Conservation (phyloP, 2,888 invertebrate genomes). For the Clusia tigrina region DNA sequence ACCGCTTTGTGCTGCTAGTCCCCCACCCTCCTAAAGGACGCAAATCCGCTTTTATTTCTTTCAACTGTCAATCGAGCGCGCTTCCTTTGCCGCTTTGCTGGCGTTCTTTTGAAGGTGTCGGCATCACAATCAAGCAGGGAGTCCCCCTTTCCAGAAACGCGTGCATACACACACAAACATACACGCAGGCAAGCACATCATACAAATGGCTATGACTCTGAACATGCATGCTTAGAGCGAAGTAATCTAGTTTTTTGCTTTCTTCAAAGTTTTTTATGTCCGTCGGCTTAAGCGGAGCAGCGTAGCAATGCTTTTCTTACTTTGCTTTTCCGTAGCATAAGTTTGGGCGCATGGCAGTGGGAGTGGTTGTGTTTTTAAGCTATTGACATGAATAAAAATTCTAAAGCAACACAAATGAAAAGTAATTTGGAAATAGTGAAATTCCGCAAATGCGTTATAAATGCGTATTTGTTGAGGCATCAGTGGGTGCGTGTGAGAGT, state of each 20-base stretch:
- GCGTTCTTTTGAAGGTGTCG: conserved; percentile 43
- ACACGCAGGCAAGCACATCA: too few species aligned
- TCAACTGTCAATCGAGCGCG: conserved; percentile 54
- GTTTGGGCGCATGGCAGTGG: background rate
- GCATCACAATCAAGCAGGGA: conserved; percentile 49
- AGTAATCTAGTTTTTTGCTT: too few species aligned
- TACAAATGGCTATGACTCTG: too few species aligned
- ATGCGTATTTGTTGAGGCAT: conserved; percentile 7
- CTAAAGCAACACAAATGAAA: conserved; percentile 23
- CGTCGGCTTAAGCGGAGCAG: background rate
- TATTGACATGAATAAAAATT: conserved; percentile 6
- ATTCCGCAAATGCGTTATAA: conserved; percentile 20
- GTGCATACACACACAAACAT: background rate
- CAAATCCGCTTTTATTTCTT: conserved; percentile 59
- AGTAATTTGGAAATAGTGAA: conserved; percentile 28
- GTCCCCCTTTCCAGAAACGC: too few species aligned
- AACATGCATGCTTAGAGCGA: too few species aligned
- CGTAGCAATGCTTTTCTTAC: background rate
- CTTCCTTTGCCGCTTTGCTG: background rate
- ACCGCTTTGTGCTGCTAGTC: background rate
- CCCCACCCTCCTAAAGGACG: conserved; percentile 38
- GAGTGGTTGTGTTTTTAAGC: conserved; percentile 19
- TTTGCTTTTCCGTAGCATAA: background rate
- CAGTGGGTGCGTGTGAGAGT: background rate
- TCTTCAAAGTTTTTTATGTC: background rate